Base-by-base conservation (phyloP, 2,797 vertebrate species). In the Allobates femoralis region DNA sequence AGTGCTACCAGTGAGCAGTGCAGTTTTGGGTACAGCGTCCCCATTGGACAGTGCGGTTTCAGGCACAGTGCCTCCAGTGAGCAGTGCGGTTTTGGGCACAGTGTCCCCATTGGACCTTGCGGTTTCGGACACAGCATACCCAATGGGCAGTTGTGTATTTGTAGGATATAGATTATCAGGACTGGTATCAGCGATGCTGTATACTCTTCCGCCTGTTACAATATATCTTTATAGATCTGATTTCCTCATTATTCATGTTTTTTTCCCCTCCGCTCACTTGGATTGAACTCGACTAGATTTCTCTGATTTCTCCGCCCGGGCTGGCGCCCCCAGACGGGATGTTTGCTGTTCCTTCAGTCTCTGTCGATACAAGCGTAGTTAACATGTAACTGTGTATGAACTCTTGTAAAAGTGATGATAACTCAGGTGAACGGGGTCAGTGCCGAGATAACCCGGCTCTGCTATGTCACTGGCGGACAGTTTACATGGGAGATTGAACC, bases 311-410 rank as follows among this genome's bases (percentile, higher is more conserved):
- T 26, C 21, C 5, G 41, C 71, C 71, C 74, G 11, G 18, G 5
- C 30, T 77, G 78, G 79, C 79, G 34, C 62, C n/a, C 8, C 1
- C 26, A 15, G 19, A n/a, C 4, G 46, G 12, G 46, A 55, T 51
- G 18, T 69, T 55, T 32, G n/a, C 18, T n/a, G 41, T 19, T 67
- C 28, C 23, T 11, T 14, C 62, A 34, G n/a, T 21, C 53, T 84
- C 10, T 71, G 77, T 14, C 26, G 34, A 28, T 80, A 73, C 76
- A 55, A 19, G 77, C 56, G 77, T 73, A 8, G 78, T 86, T 86
- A 86, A 86, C 67, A n/a, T 86, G 85, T 76, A 81, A 73, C 67
- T 28, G 28, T 12, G 41, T 34, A 30, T 85, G 69, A 64, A n/a
- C 77, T 62, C 81, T 83, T 75, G 69, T 83, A 28, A 75, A 83